A percentile compares a stretch with the other conserved stretches of the same genome.
Conservation (phyloP, 1,140 invertebrate species). For the Sesamia nonagrioides region DNA sequence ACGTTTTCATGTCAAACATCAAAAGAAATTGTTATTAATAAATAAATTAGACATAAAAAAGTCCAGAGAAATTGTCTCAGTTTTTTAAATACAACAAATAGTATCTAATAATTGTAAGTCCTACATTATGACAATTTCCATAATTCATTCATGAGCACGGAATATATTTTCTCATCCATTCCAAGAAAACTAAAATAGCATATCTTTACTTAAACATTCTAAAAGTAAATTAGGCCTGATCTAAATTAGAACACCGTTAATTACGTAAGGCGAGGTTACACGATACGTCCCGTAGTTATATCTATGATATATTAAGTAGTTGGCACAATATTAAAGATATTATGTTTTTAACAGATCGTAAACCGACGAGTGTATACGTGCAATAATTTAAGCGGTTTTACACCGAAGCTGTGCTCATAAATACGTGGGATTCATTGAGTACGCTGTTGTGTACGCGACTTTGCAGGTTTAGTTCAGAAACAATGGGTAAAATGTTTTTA, state of each 20-base stretch:
- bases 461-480: background rate
- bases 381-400: slow-evolving; percentile 33
- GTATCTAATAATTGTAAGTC: background rate
- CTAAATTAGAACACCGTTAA: slow-evolving; percentile 31
- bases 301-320: slow-evolving; percentile 40
- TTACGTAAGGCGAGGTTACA: slow-evolving; percentile 37
- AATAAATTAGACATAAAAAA: background rate
- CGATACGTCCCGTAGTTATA: slow-evolving; percentile 32
- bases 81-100: background rate
- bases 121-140: background rate
- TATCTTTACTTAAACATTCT: slow-evolving; percentile 36
- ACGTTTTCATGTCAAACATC: slow-evolving; percentile 3
- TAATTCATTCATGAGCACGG: background rate
- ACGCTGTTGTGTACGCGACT: background rate
- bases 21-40: slow-evolving; percentile 18
- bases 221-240: slow-evolving; percentile 40
- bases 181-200: slow-evolving; percentile 23
- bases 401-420: slow-evolving; percentile 12
- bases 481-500: slow-evolving; percentile 20
- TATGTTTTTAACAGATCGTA: slow-evolving; percentile 56
- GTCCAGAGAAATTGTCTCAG: background rate
- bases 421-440: slow-evolving; percentile 47
- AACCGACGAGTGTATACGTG: slow-evolving; percentile 41
- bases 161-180: background rate
- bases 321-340: slow-evolving; percentile 48